Evolutionary conservation across 2,888 invertebrate species (phyloP).

Genomic region (Phytoseiulus persimilis): DNA sequence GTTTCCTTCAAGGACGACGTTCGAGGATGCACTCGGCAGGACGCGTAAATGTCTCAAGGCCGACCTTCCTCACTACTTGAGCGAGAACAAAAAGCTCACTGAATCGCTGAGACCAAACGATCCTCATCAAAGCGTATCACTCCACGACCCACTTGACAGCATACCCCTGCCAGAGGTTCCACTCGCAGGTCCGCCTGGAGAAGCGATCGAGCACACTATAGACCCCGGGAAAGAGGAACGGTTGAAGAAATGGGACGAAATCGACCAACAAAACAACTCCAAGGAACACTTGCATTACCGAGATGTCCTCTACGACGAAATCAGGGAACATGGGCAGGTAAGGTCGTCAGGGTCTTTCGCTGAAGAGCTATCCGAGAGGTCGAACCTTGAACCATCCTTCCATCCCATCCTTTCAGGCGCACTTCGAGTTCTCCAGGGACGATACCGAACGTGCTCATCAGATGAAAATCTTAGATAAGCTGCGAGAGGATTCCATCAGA

Average conservation of each 20-base stretch:
- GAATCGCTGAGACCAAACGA: not conserved
- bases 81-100: not conserved
- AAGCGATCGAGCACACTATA: not conserved
- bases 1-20: not conserved
- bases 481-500: constrained; percentile 12
- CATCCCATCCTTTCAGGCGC: not conserved
- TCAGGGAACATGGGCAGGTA: constrained; percentile 29
- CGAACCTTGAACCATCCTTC: not conserved
- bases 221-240: not conserved
- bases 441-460: constrained; percentile 18
- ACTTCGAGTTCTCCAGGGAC: constrained; percentile 28
- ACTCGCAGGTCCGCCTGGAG: not conserved
- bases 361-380: no score
- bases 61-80: not conserved
- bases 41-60: constrained; percentile 21
- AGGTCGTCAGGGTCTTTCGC: no score
- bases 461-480: constrained; percentile 10
- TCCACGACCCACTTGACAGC: not conserved
- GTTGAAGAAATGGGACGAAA: not conserved
- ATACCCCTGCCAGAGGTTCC: not conserved
- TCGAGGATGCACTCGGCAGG: constrained; percentile 19
- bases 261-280: constrained; percentile 9
- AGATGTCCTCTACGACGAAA: constrained; percentile 24
- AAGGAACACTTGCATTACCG: constrained; percentile 20
- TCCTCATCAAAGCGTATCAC: not conserved